These are phyloP conservation scores for Dolichoris vasculosae DNA, from an alignment of 1,140 invertebrate species.

Conservation along the genomic window DNA sequence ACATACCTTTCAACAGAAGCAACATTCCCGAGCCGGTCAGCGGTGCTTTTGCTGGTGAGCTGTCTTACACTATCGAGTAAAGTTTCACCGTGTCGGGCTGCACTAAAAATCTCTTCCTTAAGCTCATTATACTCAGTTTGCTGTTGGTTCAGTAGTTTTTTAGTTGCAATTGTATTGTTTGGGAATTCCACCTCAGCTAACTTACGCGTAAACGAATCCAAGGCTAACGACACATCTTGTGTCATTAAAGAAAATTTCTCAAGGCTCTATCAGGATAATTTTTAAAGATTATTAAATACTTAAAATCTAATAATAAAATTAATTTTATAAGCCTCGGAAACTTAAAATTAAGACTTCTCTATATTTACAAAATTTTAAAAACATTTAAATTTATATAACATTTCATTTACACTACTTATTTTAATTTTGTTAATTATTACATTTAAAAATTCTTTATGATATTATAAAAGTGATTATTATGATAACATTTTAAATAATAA, in stretches of 20 bases:
- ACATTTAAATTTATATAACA: too few relatives aligned
- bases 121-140: slow-evolving; percentile 80
- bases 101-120: slow-evolving; percentile 87
- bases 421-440: neutral
- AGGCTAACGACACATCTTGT: slow-evolving; percentile 87
- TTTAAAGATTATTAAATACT: neutral
- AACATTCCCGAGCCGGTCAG: slow-evolving; percentile 89
- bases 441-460: too few relatives aligned
- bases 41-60: slow-evolving; percentile 72
- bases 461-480: neutral
- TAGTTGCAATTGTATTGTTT: slow-evolving; percentile 86
- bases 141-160: slow-evolving; percentile 81
- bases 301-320: too few relatives aligned
- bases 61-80: slow-evolving; percentile 82
- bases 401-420: neutral
- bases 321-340: too few relatives aligned
- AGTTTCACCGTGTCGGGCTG: slow-evolving; percentile 88
- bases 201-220: slow-evolving; percentile 89
- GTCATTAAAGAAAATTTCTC: slow-evolving; percentile 95
- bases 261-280: slow-evolving; percentile 81
- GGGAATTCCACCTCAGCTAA: slow-evolving; percentile 89
- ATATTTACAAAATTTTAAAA: too few relatives aligned
- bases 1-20: slow-evolving; percentile 91
- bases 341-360: too few relatives aligned
- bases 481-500: neutral